Evolutionary conservation across 2,888 invertebrate species (phyloP), one percentile per base, ranked within the genome.

Genomic region (Scelioninae gen. 2): DNA sequence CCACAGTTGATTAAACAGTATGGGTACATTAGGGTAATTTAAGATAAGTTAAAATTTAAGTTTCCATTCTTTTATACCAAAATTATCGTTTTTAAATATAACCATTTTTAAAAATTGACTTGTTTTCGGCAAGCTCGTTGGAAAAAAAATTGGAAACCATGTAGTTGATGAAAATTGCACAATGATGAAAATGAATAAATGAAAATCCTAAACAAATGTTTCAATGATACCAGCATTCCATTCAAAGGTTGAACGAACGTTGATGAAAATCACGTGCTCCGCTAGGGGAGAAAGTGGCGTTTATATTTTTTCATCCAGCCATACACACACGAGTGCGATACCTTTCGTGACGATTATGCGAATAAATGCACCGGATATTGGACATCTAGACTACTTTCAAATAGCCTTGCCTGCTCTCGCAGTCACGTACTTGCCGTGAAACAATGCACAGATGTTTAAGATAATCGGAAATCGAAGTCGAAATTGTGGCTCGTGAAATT

Each of bases 381-480:
- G 73, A 77, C 76, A 78, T 79, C 76, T 78, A 79, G 75, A 78
- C 78, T 79, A 83, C 83, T 83, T 83, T 83, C 83, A 78, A 83
- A 82, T 79, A 80, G 81, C 78, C 79, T 81, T 81, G 79, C 72
- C 68, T 16, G 25, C 18, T 37, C 71, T 67, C 64, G 57, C 75
- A 71, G 75, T 71, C 73, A 55, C 68, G 57, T 58, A 46, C 35
- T 39, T 48, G 53, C 64, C 48, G 73, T 46, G 63, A 41, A 69
- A 69, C 64, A 64, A 64, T 69, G 37, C 50, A 22, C 53, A 61
- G 65, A 60, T 63, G 16, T 60, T 70, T 64, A 28, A 22, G 68
- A 68, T 71, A 61, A 52, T 41, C 57, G 18, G 25, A 60, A 19
- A 13, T 48, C 35, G 1, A 35, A 15, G 15, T 15, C n/a, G 16